These are phyloP conservation scores for Boleophthalmus pectinirostris DNA, from an alignment of 2,113 vertebrate genomes.

Conservation along the genomic window DNA sequence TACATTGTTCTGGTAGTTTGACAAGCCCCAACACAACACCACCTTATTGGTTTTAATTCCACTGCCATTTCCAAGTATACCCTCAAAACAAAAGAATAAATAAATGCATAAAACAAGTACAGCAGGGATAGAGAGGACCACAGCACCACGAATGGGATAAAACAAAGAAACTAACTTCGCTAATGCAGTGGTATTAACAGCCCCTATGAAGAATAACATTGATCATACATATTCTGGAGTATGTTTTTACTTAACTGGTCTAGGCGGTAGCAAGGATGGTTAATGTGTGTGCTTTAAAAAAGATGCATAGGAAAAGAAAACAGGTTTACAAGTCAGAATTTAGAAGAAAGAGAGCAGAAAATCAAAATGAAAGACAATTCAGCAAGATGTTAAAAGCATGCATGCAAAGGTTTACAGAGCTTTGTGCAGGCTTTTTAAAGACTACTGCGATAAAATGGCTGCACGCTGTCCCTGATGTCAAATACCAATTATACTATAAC, in stretches of 20 bases:
- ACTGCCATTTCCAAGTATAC: constrained; percentile 39
- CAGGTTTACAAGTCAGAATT: constrained; percentile 95
- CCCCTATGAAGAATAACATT: constrained; percentile 34
- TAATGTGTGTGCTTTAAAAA: constrained; percentile 98
- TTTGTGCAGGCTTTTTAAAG: constrained; percentile 64
- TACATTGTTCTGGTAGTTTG: not conserved
- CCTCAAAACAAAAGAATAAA: constrained; percentile 10
- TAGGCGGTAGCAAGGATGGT: constrained; percentile 99
- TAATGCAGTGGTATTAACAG: constrained; percentile 33
- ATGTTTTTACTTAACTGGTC: constrained; percentile 98
- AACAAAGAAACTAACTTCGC: constrained; percentile 40
- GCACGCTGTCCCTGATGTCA: not conserved
- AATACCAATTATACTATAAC: not conserved
- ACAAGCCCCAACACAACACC: constrained; percentile 14
- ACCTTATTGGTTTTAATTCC: constrained; percentile 34
- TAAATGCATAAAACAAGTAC: constrained; percentile 65
- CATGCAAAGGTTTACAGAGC: constrained; percentile 78
- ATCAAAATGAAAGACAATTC: constrained; percentile 75
- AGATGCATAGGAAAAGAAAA: constrained; percentile 92
- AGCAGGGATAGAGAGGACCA: constrained; percentile 61
- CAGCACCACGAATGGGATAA: constrained; percentile 58
- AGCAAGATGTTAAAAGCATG: constrained; percentile 85
- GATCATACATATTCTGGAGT: constrained; percentile 52
- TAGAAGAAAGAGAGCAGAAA: constrained; percentile 82
- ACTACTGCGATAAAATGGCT: not conserved